These are phyloP conservation scores for Shargacucullia verbasci DNA, from an alignment of 2,888 invertebrate species.

Conservation along the genomic window DNA sequence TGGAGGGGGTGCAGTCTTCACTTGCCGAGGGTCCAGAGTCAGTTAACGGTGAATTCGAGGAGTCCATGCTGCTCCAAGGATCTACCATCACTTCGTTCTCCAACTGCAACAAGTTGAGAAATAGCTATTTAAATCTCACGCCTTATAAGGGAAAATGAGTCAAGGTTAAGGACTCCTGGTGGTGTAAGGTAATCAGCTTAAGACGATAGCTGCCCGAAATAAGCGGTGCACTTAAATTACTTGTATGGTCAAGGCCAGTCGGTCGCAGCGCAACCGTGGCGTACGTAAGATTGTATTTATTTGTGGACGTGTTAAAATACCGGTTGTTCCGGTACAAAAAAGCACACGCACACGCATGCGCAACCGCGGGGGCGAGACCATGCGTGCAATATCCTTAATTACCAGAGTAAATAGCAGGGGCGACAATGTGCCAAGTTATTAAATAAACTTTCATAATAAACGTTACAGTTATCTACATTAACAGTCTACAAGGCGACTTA, in stretches of 20 bases:
- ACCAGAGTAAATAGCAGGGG: constrained; percentile 41
- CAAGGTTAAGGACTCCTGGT: constrained; percentile 66
- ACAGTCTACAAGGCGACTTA: constrained; percentile 58
- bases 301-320: constrained; percentile 69
- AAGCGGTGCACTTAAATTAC: constrained; percentile 61
- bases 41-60: constrained; percentile 86
- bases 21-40: constrained; percentile 87
- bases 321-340: constrained; percentile 60
- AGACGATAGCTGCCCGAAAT: constrained; percentile 68
- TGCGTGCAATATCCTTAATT: constrained; percentile 59
- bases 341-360: constrained; percentile 39
- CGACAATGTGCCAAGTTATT: constrained; percentile 46
- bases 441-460: constrained; percentile 52
- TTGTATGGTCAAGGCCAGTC: constrained; percentile 74
- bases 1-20: constrained; percentile 85
- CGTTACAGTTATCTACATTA: constrained; percentile 52
- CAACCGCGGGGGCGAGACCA: constrained; percentile 42
- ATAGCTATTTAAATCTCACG: constrained; percentile 48
- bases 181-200: constrained; percentile 67
- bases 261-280: constrained; percentile 55
- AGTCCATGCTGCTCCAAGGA: constrained; percentile 89
- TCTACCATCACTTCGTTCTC: constrained; percentile 89
- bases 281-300: constrained; percentile 66
- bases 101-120: constrained; percentile 84
- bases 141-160: constrained; percentile 64